These are phyloP conservation scores for Spatulosminthurus flaviceps DNA, from an alignment of 2,888 invertebrate species.

Conservation along the genomic window DNA sequence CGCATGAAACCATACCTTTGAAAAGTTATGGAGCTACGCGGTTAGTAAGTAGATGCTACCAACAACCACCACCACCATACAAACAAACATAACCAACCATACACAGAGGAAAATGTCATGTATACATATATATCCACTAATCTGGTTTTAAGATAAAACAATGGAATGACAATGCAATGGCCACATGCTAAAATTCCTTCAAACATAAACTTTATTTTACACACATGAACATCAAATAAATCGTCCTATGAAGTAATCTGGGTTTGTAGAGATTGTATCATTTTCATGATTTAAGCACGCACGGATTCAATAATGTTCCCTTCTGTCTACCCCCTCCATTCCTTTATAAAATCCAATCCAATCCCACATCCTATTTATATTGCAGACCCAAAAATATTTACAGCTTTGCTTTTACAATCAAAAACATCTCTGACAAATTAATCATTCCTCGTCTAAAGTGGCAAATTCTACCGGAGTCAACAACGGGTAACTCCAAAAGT, in stretches of 20 bases:
- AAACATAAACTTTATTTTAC: conserved; percentile 18
- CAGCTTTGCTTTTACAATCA: conserved; percentile 31
- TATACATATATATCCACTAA: background rate
- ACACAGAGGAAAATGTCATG: too few relatives aligned
- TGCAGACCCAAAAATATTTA: conserved; percentile 29
- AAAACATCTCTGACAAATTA: conserved; percentile 36
- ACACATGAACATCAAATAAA: conserved; percentile 14
- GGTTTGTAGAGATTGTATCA: conserved; percentile 14
- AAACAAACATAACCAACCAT: too few relatives aligned
- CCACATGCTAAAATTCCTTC: background rate
- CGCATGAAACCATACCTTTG: conserved; percentile 18
- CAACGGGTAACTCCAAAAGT: too few relatives aligned
- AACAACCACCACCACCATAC: background rate
- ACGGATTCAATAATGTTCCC: conserved; percentile 1
- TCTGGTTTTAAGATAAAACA: conserved; percentile 5
- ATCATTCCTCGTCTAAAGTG: background rate
- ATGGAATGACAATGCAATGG: background rate
- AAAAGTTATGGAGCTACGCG: conserved; percentile 12
- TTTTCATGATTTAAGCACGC: conserved; percentile 9
- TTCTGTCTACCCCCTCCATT: background rate
- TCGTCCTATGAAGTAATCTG: background rate
- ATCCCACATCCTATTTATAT: too few relatives aligned
- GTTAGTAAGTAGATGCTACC: background rate
- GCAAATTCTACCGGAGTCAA: too few relatives aligned
- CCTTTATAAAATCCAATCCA: background rate